Base-by-base conservation (phyloP, 2,888 invertebrate species). In the Pammene aurita region DNA sequence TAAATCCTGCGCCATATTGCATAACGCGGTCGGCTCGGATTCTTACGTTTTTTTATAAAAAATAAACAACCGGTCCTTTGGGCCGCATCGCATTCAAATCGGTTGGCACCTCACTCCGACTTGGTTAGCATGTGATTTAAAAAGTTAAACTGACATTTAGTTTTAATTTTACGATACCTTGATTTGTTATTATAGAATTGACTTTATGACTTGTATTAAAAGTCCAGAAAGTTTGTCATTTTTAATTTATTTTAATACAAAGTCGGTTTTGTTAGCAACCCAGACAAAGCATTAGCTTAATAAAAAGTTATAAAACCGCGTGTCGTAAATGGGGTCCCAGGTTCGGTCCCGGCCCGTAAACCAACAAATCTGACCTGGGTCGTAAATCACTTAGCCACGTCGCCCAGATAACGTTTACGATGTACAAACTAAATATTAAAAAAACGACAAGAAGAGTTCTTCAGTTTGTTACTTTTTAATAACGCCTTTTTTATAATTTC, bases 301-400 rank as follows among this genome's bases (percentile, higher is more conserved):
- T 87, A 84, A 86, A 68, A 85, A 80, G 88, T 84, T 88, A 80
- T 90, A 89, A 89, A 88, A 87, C 77, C 76, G 77, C 77, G 80
- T 75, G 82, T 84, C 88, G 85, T 91, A 91, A 91, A 89, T 79
- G 78, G 81, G 85, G 88, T 84, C 87, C 88, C 85, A 78, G 84
- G 90, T 89, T 89, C 84, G 87, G 85, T 75, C 84, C 77, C 80
- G 77, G 80, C 79, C 84, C 82, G 88, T 89, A 90, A 91, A 92
- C 91, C 86, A 90, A 92, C 92, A 91, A 91, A 90, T 89, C 91
- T 90, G 90, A 91, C 90, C 89, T 82, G 83, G 80, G 80, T 90
- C 90, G 87, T 92, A 92, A 92, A 92, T 92, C 91, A 91, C 89
- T 91, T 92, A 90, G 87, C 84, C 91, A 86, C 90, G 88, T 84